A percentile compares a stretch with the other conserved stretches of the same genome.
Conservation (phyloP, 2,113 vertebrate genomes). For the Trinectes maculatus region DNA sequence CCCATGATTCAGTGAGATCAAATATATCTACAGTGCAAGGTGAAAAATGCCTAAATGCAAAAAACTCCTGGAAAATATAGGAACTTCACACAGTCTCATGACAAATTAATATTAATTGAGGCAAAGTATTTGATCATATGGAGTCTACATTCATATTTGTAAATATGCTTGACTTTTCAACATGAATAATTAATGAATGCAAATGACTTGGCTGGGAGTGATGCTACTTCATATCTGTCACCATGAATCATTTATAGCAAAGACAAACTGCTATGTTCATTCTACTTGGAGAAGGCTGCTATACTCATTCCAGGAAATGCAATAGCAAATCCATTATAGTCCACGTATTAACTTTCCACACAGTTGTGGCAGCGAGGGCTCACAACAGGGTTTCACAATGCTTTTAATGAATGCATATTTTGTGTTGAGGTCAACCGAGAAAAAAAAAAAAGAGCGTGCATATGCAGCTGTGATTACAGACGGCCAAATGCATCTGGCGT, state of each 20-base stretch:
- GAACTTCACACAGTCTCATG: not conserved
- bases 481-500: not conserved
- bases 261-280: slow-evolving; percentile 51
- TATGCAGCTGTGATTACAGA: not conserved
- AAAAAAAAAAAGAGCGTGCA: slow-evolving; percentile 20
- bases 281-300: slow-evolving; percentile 42
- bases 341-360: slow-evolving; percentile 40
- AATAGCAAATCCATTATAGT: slow-evolving; percentile 54
- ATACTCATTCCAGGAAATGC: slow-evolving; percentile 56
- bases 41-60: not conserved
- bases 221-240: slow-evolving; percentile 65
- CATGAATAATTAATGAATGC: slow-evolving; percentile 69
- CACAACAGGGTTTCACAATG: slow-evolving; percentile 31
- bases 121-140: slow-evolving; percentile 27
- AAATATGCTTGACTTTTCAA: slow-evolving; percentile 50
- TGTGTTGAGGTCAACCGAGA: slow-evolving; percentile 14
- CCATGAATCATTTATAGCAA: slow-evolving; percentile 63
- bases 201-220: slow-evolving; percentile 63
- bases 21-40: not conserved
- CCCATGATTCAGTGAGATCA: not conserved
- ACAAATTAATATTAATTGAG: slow-evolving; percentile 31
- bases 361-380: slow-evolving; percentile 31
- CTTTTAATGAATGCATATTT: slow-evolving; percentile 34
- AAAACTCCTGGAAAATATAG: not conserved
- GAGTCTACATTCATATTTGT: slow-evolving; percentile 30